Percentiles rank a stretch among this genome's conserved stretches.
These are phyloP conservation scores for Furcula furcula DNA, from an alignment of 2,888 invertebrate genomes.

Conservation along the genomic window DNA sequence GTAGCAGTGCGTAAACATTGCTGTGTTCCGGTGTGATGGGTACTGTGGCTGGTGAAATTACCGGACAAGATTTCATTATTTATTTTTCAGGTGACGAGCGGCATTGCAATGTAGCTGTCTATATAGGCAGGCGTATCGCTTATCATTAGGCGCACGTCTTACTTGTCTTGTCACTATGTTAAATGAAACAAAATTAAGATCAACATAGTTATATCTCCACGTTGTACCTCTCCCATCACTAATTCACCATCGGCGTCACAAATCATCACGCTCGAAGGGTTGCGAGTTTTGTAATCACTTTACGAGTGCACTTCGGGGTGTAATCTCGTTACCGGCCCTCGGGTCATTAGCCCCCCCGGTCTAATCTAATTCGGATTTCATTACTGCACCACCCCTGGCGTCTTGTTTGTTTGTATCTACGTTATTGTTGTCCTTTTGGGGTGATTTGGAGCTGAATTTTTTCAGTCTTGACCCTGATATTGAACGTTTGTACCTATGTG, in stretches of 20 bases:
- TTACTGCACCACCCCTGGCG: constrained; percentile 45
- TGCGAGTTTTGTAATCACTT: constrained; percentile 58
- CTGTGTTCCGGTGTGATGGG: too few relatives aligned
- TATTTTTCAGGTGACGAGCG: too few relatives aligned
- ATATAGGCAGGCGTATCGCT: too few relatives aligned
- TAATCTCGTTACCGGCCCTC: constrained; percentile 53
- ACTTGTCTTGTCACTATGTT: too few relatives aligned
- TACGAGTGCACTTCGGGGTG: constrained; percentile 36
- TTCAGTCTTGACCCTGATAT: neutral
- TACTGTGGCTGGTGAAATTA: too few relatives aligned
- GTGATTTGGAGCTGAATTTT: neutral
- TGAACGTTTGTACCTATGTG: too few relatives aligned
- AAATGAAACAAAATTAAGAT: too few relatives aligned
- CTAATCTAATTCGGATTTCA: constrained; percentile 70
- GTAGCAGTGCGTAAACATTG: too few relatives aligned
- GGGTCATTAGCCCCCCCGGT: constrained; percentile 54
- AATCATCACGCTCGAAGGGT: constrained; percentile 42
- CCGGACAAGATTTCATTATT: too few relatives aligned
- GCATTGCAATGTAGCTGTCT: too few relatives aligned
- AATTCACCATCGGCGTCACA: constrained; percentile 23
- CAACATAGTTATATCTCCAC: neutral
- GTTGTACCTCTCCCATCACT: neutral
- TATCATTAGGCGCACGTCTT: too few relatives aligned
- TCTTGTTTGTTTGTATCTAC: constrained; percentile 24
- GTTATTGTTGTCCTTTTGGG: neutral